A percentile compares a stretch with the other conserved stretches of the same genome.
Conservation (phyloP, 2,888 invertebrate species). For the Nycteola revayana region DNA sequence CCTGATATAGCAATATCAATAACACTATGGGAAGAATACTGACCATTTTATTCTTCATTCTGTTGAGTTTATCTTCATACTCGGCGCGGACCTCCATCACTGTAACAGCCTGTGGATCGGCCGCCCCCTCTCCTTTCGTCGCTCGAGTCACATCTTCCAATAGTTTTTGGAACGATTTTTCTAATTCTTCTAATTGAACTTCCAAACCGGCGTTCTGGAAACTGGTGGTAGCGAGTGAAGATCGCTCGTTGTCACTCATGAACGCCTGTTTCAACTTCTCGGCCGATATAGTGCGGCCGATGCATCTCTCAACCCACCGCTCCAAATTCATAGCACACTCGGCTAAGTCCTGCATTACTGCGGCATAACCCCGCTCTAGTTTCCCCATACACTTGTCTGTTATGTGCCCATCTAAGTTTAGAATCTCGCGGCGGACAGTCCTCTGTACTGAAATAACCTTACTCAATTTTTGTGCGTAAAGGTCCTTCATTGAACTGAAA, state of each 20-base stretch:
- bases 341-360: conserved; percentile 64
- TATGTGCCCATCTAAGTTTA: conserved; percentile 54
- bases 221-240: conserved; percentile 44
- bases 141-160: conserved; percentile 58
- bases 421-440: conserved; percentile 64
- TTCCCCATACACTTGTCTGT: conserved; percentile 53
- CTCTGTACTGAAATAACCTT: conserved; percentile 62
- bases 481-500: conserved; percentile 60
- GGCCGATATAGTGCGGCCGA: conserved; percentile 53
- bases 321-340: conserved; percentile 65
- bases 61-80: conserved; percentile 88
- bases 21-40: conserved; percentile 76
- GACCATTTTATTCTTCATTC: conserved; percentile 92
- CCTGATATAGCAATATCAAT: conserved; percentile 72
- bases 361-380: conserved; percentile 64
- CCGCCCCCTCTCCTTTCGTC: conserved; percentile 48
- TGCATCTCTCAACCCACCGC: conserved; percentile 66
- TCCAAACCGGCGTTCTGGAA: conserved; percentile 65
- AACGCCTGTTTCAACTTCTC: conserved; percentile 70
- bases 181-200: conserved; percentile 65
- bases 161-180: conserved; percentile 65
- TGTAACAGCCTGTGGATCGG: conserved; percentile 50
- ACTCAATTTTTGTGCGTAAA: conserved; percentile 64
- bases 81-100: conserved; percentile 83
- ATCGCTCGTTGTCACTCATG: conserved; percentile 49